These are phyloP conservation scores for Anguilla pacifica DNA, from an alignment of 2,797 vertebrate genomes.

Conservation along the genomic window DNA sequence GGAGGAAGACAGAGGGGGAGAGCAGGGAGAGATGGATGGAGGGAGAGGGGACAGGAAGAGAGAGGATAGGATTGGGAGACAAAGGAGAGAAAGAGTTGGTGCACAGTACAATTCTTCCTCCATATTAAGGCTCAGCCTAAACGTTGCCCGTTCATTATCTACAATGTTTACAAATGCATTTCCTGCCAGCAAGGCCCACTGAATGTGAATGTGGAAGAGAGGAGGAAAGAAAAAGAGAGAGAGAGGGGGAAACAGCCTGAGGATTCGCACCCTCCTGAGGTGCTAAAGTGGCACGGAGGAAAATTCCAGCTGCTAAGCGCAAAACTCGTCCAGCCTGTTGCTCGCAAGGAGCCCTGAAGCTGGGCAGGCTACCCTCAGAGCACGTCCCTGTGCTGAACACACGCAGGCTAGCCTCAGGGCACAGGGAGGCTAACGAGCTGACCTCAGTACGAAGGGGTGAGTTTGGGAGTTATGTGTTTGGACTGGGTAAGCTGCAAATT, in stretches of 20 bases:
- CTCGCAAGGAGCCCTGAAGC: neutral
- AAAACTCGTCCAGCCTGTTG: neutral
- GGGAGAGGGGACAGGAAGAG: neutral
- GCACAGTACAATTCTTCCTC: too few relatives aligned
- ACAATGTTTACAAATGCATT: neutral
- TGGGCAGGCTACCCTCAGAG: neutral
- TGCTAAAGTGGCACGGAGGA: neutral
- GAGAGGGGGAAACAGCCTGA: neutral
- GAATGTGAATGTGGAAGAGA: neutral
- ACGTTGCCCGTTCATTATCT: too few relatives aligned
- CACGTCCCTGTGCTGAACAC: too few relatives aligned
- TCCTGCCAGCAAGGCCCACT: neutral
- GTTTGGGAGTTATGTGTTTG: too few relatives aligned
- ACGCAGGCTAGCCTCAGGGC: too few relatives aligned
- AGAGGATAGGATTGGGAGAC: neutral
- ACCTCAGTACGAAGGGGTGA: too few relatives aligned
- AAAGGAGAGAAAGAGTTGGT: neutral
- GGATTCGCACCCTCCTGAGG: neutral
- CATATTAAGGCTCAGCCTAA: too few relatives aligned
- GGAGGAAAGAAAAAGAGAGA: neutral
- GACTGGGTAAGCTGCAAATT: too few relatives aligned
- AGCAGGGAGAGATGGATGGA: neutral
- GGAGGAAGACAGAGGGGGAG: neutral
- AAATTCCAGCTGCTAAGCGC: neutral
- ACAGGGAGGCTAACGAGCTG: too few relatives aligned